These are phyloP conservation scores for Peromyscus maniculatus DNA, from an alignment of 2,113 vertebrate genomes.

Conservation along the genomic window DNA sequence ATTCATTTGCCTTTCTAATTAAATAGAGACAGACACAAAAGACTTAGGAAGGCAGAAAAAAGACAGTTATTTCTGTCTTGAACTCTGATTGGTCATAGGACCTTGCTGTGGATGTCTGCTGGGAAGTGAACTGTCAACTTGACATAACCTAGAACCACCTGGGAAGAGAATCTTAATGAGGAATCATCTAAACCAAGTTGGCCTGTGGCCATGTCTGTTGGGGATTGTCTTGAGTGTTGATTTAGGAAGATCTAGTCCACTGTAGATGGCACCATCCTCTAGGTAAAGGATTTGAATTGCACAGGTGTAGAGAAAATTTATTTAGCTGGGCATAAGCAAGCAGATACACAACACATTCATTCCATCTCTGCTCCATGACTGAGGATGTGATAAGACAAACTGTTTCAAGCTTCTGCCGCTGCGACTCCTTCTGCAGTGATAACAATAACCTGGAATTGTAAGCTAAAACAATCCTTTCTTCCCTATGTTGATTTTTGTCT, in stretches of 20 bases:
- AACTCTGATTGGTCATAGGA: not conserved
- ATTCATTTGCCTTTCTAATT: not conserved
- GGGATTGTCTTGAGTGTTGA: not conserved
- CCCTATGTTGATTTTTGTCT: not conserved
- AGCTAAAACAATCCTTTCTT: not conserved
- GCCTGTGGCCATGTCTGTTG: not conserved
- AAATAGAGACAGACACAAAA: conserved; percentile 12
- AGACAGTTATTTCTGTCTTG: not conserved
- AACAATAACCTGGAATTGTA: not conserved
- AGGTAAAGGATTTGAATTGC: not conserved
- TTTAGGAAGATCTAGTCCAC: not conserved
- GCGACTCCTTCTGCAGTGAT: not conserved
- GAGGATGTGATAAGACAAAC: not conserved
- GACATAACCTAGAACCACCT: not conserved
- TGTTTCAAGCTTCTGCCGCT: not conserved
- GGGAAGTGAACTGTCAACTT: not conserved
- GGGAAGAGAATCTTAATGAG: not conserved
- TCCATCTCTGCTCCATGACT: not conserved
- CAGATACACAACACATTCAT: no score
- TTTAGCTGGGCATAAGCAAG: not conserved
- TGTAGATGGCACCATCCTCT: not conserved
- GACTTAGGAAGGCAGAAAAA: not conserved
- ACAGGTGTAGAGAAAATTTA: not conserved
- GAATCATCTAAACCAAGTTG: not conserved
- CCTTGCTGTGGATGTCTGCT: not conserved